These are phyloP conservation scores for Elegia similella DNA, from an alignment of 2,888 invertebrate genomes.

Conservation along the genomic window DNA sequence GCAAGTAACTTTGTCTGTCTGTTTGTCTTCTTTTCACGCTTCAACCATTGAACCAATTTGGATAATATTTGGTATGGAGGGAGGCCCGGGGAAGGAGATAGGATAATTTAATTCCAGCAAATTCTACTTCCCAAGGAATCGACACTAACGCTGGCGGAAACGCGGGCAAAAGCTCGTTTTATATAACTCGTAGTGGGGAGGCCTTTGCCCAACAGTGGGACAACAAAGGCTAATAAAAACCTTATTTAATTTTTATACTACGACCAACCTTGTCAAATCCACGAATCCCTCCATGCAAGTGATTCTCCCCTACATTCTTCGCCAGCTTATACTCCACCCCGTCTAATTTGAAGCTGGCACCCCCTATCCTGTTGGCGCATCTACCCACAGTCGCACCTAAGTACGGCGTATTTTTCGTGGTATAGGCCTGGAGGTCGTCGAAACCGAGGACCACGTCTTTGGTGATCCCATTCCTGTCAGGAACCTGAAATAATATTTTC, in stretches of 20 bases:
- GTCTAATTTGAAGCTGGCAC: constrained; percentile 78
- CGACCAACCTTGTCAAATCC: constrained; percentile 88
- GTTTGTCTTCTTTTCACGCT: too few relatives aligned
- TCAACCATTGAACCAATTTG: too few relatives aligned
- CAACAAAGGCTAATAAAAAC: too few relatives aligned
- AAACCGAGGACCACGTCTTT: constrained; percentile 92
- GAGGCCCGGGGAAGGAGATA: too few relatives aligned
- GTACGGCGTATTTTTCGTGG: constrained; percentile 80
- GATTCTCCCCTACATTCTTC: constrained; percentile 86
- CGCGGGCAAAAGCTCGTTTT: too few relatives aligned
- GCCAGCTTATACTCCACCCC: constrained; percentile 85
- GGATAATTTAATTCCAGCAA: too few relatives aligned
- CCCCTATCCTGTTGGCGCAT: constrained; percentile 91
- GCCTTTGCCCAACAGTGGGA: too few relatives aligned
- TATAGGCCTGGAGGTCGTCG: constrained; percentile 86
- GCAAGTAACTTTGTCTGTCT: too few relatives aligned
- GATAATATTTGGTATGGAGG: too few relatives aligned
- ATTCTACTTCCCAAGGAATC: too few relatives aligned
- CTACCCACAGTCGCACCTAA: constrained; percentile 94
- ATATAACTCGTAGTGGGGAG: too few relatives aligned
- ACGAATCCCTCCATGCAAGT: constrained; percentile 91
- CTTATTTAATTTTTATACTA: neutral
- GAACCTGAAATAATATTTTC: constrained; percentile 77
- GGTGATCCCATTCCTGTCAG: constrained; percentile 85
- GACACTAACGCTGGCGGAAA: too few relatives aligned